Conservation (phyloP, 2,888 invertebrate genomes). For the Drosophila tripunctata region DNA sequence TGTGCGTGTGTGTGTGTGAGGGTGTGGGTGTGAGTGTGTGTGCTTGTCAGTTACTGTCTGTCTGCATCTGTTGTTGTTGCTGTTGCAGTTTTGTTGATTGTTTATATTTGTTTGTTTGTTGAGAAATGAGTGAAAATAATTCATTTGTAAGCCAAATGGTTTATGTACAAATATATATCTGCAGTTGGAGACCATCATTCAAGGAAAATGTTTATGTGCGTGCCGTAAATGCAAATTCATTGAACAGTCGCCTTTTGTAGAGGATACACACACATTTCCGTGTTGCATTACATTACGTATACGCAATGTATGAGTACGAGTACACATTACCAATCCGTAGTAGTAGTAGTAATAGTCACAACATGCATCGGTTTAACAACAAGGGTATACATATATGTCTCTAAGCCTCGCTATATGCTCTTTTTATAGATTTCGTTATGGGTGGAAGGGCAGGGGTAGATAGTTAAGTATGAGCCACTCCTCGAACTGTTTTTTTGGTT, state of each 20-base stretch:
- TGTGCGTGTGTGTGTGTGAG: not conserved
- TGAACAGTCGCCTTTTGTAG: constrained; percentile 77
- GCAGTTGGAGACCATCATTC: constrained; percentile 82
- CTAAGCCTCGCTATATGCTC: not conserved
- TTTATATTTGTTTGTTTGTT: constrained; percentile 33
- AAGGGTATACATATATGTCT: not conserved
- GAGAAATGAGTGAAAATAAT: constrained; percentile 73
- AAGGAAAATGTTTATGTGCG: constrained; percentile 81
- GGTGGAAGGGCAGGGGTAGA: not conserved
- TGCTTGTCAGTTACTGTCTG: constrained; percentile 55
- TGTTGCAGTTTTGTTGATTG: constrained; percentile 37
- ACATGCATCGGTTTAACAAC: constrained; percentile 32
- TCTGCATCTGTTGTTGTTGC: constrained; percentile 51
- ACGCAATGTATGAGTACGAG: constrained; percentile 7
- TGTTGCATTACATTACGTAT: constrained; percentile 21
- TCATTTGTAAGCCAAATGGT: constrained; percentile 77
- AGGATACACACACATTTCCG: constrained; percentile 67
- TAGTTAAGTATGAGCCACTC: constrained; percentile 28
- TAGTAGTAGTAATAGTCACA: constrained; percentile 10
- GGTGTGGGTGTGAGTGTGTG: constrained; percentile 21
- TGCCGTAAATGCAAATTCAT: constrained; percentile 82
- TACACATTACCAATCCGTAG: constrained; percentile 4
- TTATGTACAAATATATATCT: constrained; percentile 78
- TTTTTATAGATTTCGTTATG: constrained; percentile 1
- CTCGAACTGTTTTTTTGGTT: constrained; percentile 8